Evolutionary conservation across 2,797 vertebrate species (phyloP).

Genomic region (Catamblyrhynchus diadema): DNA sequence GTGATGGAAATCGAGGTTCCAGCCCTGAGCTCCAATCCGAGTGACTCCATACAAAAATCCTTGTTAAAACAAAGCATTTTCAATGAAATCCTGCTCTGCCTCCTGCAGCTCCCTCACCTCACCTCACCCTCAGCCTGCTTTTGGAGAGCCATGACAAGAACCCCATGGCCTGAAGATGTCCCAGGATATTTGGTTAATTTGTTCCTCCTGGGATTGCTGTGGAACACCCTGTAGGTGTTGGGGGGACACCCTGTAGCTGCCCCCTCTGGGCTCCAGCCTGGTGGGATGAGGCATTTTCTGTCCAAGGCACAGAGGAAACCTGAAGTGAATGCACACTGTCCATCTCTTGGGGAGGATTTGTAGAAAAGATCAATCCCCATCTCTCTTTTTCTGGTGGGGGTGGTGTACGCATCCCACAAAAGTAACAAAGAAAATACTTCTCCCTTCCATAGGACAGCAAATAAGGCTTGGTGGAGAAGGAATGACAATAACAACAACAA

Average conservation of each 20-base stretch:
- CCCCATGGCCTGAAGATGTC: not conserved
- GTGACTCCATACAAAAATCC: not conserved
- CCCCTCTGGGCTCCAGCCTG: rapidly evolving
- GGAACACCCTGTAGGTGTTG: not conserved
- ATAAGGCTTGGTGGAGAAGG: not conserved
- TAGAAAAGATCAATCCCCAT: not conserved
- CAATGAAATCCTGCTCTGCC: not conserved
- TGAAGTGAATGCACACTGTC: rapidly evolving
- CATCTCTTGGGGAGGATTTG: not conserved
- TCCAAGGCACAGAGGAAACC: not conserved
- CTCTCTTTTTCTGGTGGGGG: not conserved
- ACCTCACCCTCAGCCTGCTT: not conserved
- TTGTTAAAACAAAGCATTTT: not conserved
- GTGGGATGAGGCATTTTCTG: not conserved
- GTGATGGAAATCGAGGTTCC: not conserved
- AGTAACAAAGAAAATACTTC: not conserved
- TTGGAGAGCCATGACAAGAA: not conserved
- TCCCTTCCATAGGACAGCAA: not conserved
- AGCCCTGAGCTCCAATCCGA: not conserved
- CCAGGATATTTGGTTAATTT: not conserved
- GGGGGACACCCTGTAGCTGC: not conserved
- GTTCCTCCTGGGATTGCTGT: not conserved
- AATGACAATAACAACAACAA: not conserved
- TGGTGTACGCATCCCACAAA: not conserved
- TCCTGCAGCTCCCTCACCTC: not conserved